Base-by-base conservation (phyloP, 1,140 invertebrate species). In the Hylaeus volcanicus region DNA sequence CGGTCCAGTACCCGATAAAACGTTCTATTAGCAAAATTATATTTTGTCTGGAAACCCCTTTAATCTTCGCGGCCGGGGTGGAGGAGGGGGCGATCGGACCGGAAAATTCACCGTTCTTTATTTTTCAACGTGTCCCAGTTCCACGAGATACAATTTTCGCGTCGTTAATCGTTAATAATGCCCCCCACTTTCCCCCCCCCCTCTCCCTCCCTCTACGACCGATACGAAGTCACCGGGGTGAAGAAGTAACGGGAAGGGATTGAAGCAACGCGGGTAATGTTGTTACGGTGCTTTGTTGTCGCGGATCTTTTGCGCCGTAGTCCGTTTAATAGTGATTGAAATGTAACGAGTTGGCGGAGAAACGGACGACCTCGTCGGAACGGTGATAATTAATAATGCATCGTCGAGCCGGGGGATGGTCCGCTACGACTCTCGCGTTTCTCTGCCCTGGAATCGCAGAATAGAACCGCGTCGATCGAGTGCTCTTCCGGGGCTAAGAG, bases 21-120 rank as follows among this genome's bases (percentile, higher is more conserved):
- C 43, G 75, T 77, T 61, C 51, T n/a, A 77, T 70, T 51, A 53
- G 60, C 65, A 61, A 70, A 77, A 70, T 77, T 70, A 70, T 77
- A 77, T 55, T 58, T 45, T 9, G 39, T 2, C 55, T 5, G 53
- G 11, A 26, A 56, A 26, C 1, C 43, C 55, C 74, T 77, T 77
- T 70, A 77, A 77, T 70, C 56, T 65, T 73, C 51, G 73, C 3
- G 11, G 14, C 45, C 4, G 39, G 15, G 51, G 51, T 6, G 2
- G 51, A 51, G 51, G 51, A 2, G 51, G 1, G 51, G 2, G 11
- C 51, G 51, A 11, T 73, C 43, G 5, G 26, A 12, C 11, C 4
- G 14, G 4, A 8, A 26, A 75, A 55, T 75, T 75, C 12, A 43
- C 55, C 11, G n/a, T 37, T 12, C 55, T 51, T 60, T 70, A 53